phyloP scores from a whole-genome alignment of 92 coral and sea anemone species.

The Paragorgia papillata region DNA sequence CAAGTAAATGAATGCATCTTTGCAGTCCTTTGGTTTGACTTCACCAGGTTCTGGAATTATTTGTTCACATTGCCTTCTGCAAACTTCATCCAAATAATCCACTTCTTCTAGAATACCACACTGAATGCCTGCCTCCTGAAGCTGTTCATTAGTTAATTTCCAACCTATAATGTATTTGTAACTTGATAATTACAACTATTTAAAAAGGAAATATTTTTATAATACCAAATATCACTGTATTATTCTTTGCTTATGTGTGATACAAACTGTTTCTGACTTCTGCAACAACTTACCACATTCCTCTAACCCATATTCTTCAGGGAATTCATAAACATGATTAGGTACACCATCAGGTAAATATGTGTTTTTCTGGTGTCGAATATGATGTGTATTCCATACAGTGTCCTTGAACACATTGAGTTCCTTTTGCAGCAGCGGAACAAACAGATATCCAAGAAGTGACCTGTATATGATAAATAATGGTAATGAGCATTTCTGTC shows the following conservation, averaged over 20 bases:
- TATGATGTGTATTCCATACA: conserved; percentile 25
- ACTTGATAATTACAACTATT: no score
- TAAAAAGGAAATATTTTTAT: background rate
- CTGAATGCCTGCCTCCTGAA: conserved; percentile 14
- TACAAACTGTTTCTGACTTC: background rate
- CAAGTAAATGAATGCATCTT: conserved; percentile 15
- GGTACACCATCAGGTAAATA: conserved; percentile 35
- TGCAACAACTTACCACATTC: conserved; percentile 27
- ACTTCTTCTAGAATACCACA: conserved; percentile 20
- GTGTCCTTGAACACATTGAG: conserved; percentile 19
- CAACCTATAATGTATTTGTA: conserved; percentile 13
- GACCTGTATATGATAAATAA: conserved; percentile 17
- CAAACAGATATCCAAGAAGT: conserved; percentile 21
- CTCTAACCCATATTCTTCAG: conserved; percentile 25
- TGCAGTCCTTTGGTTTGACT: conserved; percentile 21
- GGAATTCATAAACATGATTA: conserved; percentile 31
- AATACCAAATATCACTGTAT: conserved; percentile 6
- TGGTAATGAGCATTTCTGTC: no score
- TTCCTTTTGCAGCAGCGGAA: conserved; percentile 17
- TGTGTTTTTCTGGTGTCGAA: conserved; percentile 29
- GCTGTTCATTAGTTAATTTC: conserved; percentile 20
- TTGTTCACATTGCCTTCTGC: conserved; percentile 9
- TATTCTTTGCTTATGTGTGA: conserved; percentile 11
- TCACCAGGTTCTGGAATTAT: conserved; percentile 11
- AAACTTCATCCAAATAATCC: conserved; percentile 18